Evolutionary conservation across 1,140 invertebrate genomes (phyloP), one percentile per base, ranked within the genome.

Genomic region (Melanaphis sacchari): DNA sequence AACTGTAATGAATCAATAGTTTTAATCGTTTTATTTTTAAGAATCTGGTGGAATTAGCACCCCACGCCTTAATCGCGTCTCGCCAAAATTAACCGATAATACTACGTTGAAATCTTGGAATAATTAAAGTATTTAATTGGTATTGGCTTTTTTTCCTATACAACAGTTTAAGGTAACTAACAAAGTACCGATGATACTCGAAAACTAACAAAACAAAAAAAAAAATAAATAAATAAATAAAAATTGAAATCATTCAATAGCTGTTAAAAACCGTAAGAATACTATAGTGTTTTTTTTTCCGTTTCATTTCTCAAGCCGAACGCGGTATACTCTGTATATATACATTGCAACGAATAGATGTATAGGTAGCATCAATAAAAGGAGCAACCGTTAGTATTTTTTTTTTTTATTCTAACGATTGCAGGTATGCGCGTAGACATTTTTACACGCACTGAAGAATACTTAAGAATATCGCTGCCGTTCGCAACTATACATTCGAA

Each of bases 91-190:
- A 4, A 84, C 82, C 40, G 22, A 84, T 84, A 84, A 40, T 84
- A 82, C 22, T 41, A 26, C 38, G 82, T 84, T 40, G 7, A 40
- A 40, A 21, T 84, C 24, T 84, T 24, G 40, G 40, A 84, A 84
- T 84, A 84, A 84, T 84, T 84, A 84, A 84, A 84, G 41, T 40
- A 40, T 84, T 84, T 84, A 84, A 84, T 40, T 40, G 36, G 36
- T 82, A 82, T 84, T 15, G 82, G 82, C 24, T 84, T 84, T 84
- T 84, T 84, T 84, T 26, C 0, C 9, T 2, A 82, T 7, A 24
- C 22, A 24, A 36, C 36, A 22, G 31, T 26, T 82, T 59, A 59
- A 82, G 5, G n/a, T 38, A 81, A 22, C 76, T 38, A 81, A 81
- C 76, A 82, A 38, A 38, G 18, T 38, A 66, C 31, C 59, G 59